Percentiles rank a stretch among this genome's conserved stretches.
Conservation (phyloP, 2,113 vertebrate genomes). For the Sorex fumeus region DNA sequence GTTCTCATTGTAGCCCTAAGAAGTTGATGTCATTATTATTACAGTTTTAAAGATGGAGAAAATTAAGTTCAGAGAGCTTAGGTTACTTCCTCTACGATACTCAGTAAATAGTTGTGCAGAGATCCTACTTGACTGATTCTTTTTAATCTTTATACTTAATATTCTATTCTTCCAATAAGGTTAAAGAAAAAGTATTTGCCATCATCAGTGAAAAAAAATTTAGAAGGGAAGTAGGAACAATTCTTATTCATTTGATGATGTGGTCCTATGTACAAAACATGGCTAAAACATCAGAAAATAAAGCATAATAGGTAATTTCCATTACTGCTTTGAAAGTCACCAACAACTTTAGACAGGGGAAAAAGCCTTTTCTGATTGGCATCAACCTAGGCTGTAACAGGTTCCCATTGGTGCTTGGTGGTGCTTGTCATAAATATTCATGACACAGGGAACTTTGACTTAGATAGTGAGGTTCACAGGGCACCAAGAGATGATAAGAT, state of each 20-base stretch:
- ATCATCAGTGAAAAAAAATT: background rate
- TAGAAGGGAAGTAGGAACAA: background rate
- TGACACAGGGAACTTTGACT: background rate
- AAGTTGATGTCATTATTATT: background rate
- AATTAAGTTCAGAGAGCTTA: background rate
- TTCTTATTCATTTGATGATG: background rate
- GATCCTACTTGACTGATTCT: background rate
- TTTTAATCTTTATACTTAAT: background rate
- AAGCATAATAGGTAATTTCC: conserved; percentile 33
- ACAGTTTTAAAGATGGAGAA: conserved; percentile 35
- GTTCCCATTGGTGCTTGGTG: background rate
- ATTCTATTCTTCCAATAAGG: background rate
- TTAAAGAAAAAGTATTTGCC: conserved; percentile 28
- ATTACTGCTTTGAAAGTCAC: conserved; percentile 6
- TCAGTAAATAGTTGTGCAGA: background rate
- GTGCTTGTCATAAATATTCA: conserved; percentile 63
- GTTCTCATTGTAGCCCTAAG: background rate
- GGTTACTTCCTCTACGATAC: background rate
- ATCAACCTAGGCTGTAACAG: background rate
- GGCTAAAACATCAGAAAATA: conserved; percentile 32
- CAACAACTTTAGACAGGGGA: background rate
- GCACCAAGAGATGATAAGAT: background rate
- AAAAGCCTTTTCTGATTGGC: background rate
- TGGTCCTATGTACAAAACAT: background rate
- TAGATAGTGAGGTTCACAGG: background rate